Percentiles rank a stretch among this genome's conserved stretches.
Evolutionary conservation across 1,140 invertebrate genomes (phyloP).

Genomic region (Bombyx mandarina): DNA sequence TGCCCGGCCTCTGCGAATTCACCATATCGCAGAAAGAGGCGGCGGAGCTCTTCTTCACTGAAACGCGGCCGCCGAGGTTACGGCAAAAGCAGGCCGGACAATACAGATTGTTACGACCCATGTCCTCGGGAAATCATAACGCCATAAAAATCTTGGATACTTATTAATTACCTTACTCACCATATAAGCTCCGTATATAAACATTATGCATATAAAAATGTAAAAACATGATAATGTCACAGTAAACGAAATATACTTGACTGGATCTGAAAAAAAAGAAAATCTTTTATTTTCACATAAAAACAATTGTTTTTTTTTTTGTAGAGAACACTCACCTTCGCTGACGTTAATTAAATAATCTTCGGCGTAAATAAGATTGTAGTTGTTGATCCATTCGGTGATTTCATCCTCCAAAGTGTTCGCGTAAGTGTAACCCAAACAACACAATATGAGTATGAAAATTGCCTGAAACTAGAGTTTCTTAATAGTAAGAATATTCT

Average conservation of each 20-base stretch:
- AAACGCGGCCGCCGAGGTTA: not conserved
- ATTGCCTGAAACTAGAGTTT: conserved; percentile 38
- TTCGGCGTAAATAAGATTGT: conserved; percentile 35
- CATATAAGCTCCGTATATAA: conserved; percentile 48
- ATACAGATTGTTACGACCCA: not conserved
- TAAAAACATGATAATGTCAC: conserved; percentile 34
- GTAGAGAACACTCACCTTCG: conserved; percentile 18
- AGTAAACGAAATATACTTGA: conserved; percentile 31
- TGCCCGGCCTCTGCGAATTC: too few relatives aligned
- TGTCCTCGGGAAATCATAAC: not conserved
- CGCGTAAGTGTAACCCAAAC: conserved; percentile 23
- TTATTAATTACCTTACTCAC: conserved; percentile 21
- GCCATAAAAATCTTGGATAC: not conserved
- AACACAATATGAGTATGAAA: conserved; percentile 20
- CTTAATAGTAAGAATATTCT: conserved; percentile 1
- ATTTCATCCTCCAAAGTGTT: conserved; percentile 27
- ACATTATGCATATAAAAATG: conserved; percentile 33
- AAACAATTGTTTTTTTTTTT: not conserved
- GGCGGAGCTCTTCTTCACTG: not conserved
- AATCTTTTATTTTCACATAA: not conserved
- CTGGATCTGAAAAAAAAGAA: conserved; percentile 41
- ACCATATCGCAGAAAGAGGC: too few relatives aligned
- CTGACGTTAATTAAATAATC: conserved; percentile 25
- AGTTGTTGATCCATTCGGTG: conserved; percentile 22
- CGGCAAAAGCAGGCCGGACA: not conserved